Base-by-base conservation (phyloP, 2,888 invertebrate genomes). In the Rhagium mordax region DNA sequence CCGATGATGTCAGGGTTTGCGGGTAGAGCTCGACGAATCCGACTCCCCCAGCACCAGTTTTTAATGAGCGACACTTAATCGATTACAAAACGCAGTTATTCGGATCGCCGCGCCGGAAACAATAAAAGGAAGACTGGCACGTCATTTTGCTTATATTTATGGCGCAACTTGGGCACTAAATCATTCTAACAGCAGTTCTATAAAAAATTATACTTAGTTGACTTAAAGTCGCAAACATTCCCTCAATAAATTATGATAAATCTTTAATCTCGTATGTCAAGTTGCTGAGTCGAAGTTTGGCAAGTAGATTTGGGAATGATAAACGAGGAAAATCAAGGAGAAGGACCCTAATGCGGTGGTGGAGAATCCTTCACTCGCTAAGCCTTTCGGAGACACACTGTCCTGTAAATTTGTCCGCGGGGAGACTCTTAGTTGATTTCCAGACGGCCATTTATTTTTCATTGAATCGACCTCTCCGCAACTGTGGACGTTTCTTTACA, bases 221-320 rank as follows among this genome's bases (percentile, higher is more conserved):
- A 59, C 33, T 33, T 20, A 16, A 18, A 59, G 33, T 59, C 33
- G 18, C 33, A 29, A 3, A 10, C 59, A 59, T 20, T 16, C 16
- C 33, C 24, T 18, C 59, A 18, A 59, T 59, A 59, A 59, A 59
- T 59, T 59, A 59, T 59, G 59, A 59, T 59, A 33, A 59, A 59
- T 59, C 59, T 59, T 59, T 59, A 59, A 59, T 59, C 59, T 59
- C 59, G 16, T 59, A 13, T 59, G 29, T 59, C 59, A 33, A 24
- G 33, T 18, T 59, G 59, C 59, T 59, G 59, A 59, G 16, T 59
- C 18, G 20, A 55, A 59, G 33, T 59, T 59, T 29, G 33, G 33
- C 59, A n/a, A 33, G 18, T 29, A 29, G 59, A 33, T 59, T 29
- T 33, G 16, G 27, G 59, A 59, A 13, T 59, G 59, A 59, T 59